These are phyloP conservation scores for Podarcis raffonei DNA, from an alignment of 2,113 vertebrate genomes.

Conservation along the genomic window DNA sequence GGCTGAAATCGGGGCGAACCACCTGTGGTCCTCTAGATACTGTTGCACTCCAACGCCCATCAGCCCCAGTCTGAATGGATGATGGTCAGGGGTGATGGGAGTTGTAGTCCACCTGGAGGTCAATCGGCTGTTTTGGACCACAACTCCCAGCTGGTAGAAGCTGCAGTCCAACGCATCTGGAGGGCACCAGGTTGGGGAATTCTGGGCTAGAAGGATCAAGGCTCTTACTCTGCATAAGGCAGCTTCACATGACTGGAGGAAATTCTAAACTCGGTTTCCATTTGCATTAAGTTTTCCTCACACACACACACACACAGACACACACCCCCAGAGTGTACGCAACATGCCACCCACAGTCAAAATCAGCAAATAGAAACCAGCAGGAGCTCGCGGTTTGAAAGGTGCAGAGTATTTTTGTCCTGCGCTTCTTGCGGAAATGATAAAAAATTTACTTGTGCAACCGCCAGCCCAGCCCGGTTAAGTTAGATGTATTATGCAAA, in stretches of 20 bases:
- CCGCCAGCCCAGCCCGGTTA: neutral
- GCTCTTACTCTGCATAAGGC: neutral
- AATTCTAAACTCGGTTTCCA: neutral
- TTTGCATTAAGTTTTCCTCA: neutral
- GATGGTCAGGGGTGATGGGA: too few species aligned
- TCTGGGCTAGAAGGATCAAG: neutral
- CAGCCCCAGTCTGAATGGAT: too few species aligned
- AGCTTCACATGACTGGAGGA: neutral
- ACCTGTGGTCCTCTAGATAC: too few species aligned
- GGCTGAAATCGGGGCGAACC: too few species aligned
- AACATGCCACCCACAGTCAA: neutral
- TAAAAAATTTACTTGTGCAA: neutral
- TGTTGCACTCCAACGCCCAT: too few species aligned
- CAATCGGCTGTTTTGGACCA: too few species aligned
- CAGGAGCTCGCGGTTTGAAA: neutral
- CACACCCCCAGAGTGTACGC: too few species aligned
- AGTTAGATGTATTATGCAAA: neutral
- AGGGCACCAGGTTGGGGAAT: neutral
- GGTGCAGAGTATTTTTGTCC: neutral
- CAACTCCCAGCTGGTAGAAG: too few species aligned
- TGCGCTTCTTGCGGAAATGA: neutral
- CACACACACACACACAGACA: fast-evolving
- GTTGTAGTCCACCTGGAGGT: too few species aligned
- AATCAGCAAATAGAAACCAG: neutral
- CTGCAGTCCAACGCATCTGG: too few species aligned